Evolutionary conservation across 35 echinoderm and acorn worm species (phyloP).

Genomic region (Lytechinus pictus): DNA sequence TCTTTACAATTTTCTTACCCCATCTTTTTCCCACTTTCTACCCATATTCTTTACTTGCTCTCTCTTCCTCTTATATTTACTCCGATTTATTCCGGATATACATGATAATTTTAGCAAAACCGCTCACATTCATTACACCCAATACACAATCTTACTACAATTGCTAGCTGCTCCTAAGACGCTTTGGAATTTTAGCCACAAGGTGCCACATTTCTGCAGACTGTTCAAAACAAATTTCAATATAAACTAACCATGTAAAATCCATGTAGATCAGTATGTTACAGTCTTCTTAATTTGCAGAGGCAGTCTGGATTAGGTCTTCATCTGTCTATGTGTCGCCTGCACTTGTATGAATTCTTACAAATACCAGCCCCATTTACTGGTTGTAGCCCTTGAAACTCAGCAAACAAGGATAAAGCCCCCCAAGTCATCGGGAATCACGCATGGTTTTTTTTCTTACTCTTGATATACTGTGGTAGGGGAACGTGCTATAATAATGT

Average conservation of each 20-base stretch:
- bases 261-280: not conserved
- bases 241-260: not conserved
- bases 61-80: not conserved
- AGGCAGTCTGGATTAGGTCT: slow-evolving; percentile 9
- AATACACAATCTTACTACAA: not conserved
- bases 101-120: not conserved
- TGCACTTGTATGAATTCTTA: not conserved
- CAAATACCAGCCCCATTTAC: not conserved
- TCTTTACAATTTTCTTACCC: no score
- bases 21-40: not conserved
- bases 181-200: not conserved
- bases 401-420: not conserved
- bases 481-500: no score
- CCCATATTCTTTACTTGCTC: not conserved
- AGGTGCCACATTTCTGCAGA: not conserved
- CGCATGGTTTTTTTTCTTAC: no score
- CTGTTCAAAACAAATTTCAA: not conserved
- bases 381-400: not conserved
- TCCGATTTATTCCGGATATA: not conserved
- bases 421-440: not conserved
- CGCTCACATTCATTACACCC: not conserved
- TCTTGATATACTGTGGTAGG: no score
- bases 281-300: not conserved
- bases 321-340: not conserved
- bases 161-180: not conserved